Evolutionary conservation across 2,888 invertebrate genomes (phyloP), one percentile per base, ranked within the genome.

Genomic region (Allygus modestus): DNA sequence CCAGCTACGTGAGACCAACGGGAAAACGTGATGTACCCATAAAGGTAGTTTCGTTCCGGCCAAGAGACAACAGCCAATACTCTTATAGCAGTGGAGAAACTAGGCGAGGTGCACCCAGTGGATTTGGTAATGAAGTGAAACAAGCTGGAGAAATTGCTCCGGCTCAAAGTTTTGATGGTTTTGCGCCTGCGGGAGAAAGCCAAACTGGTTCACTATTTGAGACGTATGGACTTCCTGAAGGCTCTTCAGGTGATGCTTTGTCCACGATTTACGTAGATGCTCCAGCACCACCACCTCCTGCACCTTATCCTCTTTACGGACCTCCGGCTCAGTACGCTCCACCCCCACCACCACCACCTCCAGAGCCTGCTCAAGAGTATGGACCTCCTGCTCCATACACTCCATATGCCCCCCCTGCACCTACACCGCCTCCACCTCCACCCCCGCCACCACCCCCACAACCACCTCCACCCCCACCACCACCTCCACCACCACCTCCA

Each of bases 401-500:
- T 15, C 51, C 51, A 9, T 17, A 9, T 17, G 1, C 51, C 12
- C 20, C 20, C 4, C 23, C 51, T 11, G 15, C 51, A 51, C 51
- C 51, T 4, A 5, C 51, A 15, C 51, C 58, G 5, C 58, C 58
- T 23, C 23, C 58, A 4, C 65, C 65, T 65, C 65, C 28, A 17
- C 65, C 65, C 12, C 28, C 28, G 1, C 28, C 54, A 12, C 54
- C 54, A 15, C 51, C 77, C 9, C 77, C 69, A 41, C 73, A 41
- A 1, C 41, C 73, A 41, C 54, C 79, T 79, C 54, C 79, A 7
- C 54, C 79, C 2, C 54, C 79, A 28, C 73, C 73, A 41, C 41
- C 73, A 20, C 73, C 73, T 2, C 81, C 61, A 31, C 58, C 61
- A 9, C 81, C 61, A 1, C 81, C 61, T 58, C 81, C 61, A 20